phyloP scores from a whole-genome alignment of 2,797 vertebrate species.

The Epinephelus malabaricus region DNA sequence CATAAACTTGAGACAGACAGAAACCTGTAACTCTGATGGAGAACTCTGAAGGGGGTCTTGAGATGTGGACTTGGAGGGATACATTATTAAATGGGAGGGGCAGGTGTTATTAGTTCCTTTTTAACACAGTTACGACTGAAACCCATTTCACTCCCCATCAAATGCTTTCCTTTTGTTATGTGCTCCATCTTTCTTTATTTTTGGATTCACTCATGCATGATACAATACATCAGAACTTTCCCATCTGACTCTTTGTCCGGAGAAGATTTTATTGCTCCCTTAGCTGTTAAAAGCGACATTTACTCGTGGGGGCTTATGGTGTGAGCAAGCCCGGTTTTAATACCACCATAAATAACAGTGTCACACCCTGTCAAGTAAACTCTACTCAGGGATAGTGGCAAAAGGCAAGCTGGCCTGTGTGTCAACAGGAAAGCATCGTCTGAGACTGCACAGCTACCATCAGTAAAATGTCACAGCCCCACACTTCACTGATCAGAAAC shows the following conservation, averaged over 20 bases:
- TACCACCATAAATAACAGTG: constrained; percentile 77
- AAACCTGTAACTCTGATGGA: constrained; percentile 17
- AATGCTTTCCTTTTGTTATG: neutral
- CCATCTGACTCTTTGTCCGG: constrained; percentile 44
- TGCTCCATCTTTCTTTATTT: constrained; percentile 11
- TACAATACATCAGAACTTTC: constrained; percentile 41
- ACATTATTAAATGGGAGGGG: neutral
- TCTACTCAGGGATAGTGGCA: constrained; percentile 44
- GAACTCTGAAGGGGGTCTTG: neutral
- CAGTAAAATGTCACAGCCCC: constrained; percentile 67
- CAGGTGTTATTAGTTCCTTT: neutral
- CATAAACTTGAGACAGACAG: constrained; percentile 20
- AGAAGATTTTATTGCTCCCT: constrained; percentile 52
- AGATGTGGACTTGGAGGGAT: neutral
- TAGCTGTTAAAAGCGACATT: constrained; percentile 61
- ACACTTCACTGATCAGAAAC: constrained; percentile 52
- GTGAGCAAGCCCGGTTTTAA: constrained; percentile 74
- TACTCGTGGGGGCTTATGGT: constrained; percentile 40
- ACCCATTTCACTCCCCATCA: neutral
- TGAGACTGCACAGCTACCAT: constrained; percentile 40
- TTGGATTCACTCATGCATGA: neutral
- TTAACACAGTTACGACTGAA: neutral
- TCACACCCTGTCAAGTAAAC: constrained; percentile 76
- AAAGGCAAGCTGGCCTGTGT: constrained; percentile 31
- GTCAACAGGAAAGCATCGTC: constrained; percentile 40